These are phyloP conservation scores for Buathra laborator DNA, from an alignment of 2,888 invertebrate genomes.

Conservation along the genomic window DNA sequence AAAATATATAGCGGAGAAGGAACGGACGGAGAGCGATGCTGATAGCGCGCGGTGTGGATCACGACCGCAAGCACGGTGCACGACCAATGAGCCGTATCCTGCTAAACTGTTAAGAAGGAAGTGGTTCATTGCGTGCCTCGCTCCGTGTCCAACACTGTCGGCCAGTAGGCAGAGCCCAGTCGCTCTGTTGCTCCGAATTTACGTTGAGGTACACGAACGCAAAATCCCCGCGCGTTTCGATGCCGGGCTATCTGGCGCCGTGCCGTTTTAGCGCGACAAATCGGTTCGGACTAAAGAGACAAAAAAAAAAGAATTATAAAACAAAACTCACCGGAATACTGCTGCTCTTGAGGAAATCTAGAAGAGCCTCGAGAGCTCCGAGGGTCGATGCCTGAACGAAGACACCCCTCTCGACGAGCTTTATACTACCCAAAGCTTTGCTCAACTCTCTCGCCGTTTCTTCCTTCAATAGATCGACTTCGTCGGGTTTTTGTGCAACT, in stretches of 20 bases:
- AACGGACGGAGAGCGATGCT: constrained; percentile 75
- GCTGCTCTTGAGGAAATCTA: constrained; percentile 96
- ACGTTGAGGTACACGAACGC: constrained; percentile 52
- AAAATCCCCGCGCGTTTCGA: constrained; percentile 16
- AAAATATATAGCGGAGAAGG: constrained; percentile 33
- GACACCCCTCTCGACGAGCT: constrained; percentile 96
- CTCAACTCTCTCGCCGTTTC: constrained; percentile 95
- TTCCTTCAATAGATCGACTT: constrained; percentile 94
- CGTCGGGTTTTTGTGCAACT: constrained; percentile 97
- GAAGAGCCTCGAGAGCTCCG: constrained; percentile 98
- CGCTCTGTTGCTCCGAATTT: constrained; percentile 32
- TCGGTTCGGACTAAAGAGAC: not conserved
- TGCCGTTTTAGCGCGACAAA: not conserved
- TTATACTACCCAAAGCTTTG: constrained; percentile 96
- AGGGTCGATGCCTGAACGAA: constrained; percentile 99
- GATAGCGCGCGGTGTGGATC: constrained; percentile 81
- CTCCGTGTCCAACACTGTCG: constrained; percentile 71
- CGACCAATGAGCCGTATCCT: constrained; percentile 85
- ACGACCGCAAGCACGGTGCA: constrained; percentile 81
- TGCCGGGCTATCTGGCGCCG: not conserved
- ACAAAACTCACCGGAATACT: constrained; percentile 95
- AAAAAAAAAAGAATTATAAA: constrained; percentile 9
- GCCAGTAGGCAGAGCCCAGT: constrained; percentile 25
- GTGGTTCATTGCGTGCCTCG: constrained; percentile 84
- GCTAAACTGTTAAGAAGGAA: constrained; percentile 86